Conservation (phyloP, 2,113 vertebrate species). For the Labrus mixtus region DNA sequence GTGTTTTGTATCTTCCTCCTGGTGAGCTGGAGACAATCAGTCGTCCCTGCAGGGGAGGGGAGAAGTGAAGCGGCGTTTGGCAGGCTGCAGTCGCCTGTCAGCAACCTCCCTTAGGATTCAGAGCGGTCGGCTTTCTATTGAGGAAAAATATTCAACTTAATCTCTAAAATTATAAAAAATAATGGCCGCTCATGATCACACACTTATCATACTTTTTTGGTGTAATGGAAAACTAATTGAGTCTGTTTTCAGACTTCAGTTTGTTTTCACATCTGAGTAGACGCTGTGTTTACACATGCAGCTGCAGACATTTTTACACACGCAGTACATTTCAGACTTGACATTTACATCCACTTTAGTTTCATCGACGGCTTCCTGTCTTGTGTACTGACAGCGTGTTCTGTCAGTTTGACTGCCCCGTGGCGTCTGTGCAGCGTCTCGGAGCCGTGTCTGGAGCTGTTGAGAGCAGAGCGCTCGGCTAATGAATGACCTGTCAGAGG, state of each 20-base stretch:
- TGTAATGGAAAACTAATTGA: no score
- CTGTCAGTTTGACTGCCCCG: constrained; percentile 17
- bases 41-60: neutral
- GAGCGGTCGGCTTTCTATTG: no score
- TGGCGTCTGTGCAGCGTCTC: constrained; percentile 72
- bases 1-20: constrained; percentile 24
- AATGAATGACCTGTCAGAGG: constrained; percentile 87
- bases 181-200: no score
- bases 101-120: no score
- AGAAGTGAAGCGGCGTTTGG: constrained; percentile 23
- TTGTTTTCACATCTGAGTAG: no score
- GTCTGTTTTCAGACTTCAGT: no score
- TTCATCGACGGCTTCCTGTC: neutral
- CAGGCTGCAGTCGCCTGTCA: constrained; percentile 46
- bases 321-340: neutral
- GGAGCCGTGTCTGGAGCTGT: constrained; percentile 64
- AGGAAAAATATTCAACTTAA: no score
- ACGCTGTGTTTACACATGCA: neutral
- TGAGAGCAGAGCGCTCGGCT: constrained; percentile 81
- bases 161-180: neutral
- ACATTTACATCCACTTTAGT: constrained; percentile 7
- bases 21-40: constrained; percentile 44
- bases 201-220: no score
- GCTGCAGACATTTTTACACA: constrained; percentile 1
- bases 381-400: constrained; percentile 15